Evolutionary conservation across 2,113 vertebrate species (phyloP), one percentile per base, ranked within the genome.

Genomic region (Leptobrachium leishanense): DNA sequence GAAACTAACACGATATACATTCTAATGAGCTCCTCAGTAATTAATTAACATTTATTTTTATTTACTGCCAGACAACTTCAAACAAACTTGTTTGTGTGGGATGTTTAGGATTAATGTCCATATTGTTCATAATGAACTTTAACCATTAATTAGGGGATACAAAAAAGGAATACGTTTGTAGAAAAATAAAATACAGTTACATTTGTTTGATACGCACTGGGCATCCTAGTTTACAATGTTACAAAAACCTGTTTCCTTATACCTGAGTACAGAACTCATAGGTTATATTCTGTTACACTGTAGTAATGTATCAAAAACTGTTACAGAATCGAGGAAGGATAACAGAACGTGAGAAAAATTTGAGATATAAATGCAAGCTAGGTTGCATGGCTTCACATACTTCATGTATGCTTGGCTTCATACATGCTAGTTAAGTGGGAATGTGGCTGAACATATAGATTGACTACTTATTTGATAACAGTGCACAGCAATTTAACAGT

Each of bases 11-110:
- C 43, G 67, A 63, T 74, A 74, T 74, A 63, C 11, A 43, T 81
- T 81, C 74, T 81, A 81, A 81, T 74, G 78, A 81, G 71, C 71
- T 68, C 6, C 42, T 68, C n/a, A 3, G 6, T 68, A 72, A 81
- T 81, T 68, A 81, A 81, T 68, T 72, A 68, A 74, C 39, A 59
- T 20, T 44, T 81, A 31, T 31, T 31, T 31, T 31, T 31, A 31
- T 31, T 31, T 31, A 31, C 20, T 31, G 20, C 20, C 20, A 31
- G 20, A 31, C 20, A 31, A 31, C 20, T 31, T 31, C 20, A 31
- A 31, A 31, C 78, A 71, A 81, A 63, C 64, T 64, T 68, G 65
- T 72, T 68, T 81, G 78, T 74, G 70, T 73, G 73, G 73, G 42
- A 79, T 69, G 64, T 81, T 59, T 53, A 68, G 74, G 64, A 81